Evolutionary conservation across 2,797 vertebrate genomes (phyloP).

Genomic region (Cynodonichthys magdalenae): DNA sequence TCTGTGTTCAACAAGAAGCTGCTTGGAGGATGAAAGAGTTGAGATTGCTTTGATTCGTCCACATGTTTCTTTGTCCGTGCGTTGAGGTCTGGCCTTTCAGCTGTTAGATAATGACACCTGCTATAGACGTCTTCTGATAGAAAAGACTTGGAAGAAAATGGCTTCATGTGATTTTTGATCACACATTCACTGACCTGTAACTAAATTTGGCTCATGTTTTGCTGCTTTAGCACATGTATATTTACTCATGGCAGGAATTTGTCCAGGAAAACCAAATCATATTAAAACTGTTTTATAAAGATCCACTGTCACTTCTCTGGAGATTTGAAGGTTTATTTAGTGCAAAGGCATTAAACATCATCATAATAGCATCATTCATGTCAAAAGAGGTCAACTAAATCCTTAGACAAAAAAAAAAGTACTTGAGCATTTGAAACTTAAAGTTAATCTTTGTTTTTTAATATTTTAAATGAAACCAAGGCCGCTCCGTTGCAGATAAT

Average conservation of each 20-base stretch:
- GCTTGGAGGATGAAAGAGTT: conserved; percentile 11
- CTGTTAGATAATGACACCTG: conserved; percentile 11
- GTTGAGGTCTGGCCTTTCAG: conserved; percentile 10
- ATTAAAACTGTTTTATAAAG: conserved; percentile 22
- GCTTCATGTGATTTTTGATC: conserved; percentile 9
- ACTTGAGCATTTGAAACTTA: too few species aligned
- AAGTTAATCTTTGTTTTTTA: too few species aligned
- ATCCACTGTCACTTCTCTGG: background rate
- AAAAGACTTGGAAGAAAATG: background rate
- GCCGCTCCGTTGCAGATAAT: too few species aligned
- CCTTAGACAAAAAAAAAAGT: background rate
- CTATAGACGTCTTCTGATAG: conserved; percentile 12
- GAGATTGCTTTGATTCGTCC: conserved; percentile 12
- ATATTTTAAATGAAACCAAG: too few species aligned
- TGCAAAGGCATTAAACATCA: background rate
- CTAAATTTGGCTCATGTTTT: conserved; percentile 1
- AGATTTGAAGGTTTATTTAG: background rate
- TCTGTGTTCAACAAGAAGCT: conserved; percentile 32
- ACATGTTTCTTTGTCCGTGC: background rate
- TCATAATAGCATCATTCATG: too few species aligned
- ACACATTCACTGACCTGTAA: conserved; percentile 8
- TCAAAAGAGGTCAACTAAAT: background rate
- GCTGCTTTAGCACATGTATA: conserved; percentile 10
- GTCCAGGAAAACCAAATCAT: conserved; percentile 33
- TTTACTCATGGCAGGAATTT: conserved; percentile 25